phyloP scores from a whole-genome alignment of 2,113 vertebrate species.

The Ia io region DNA sequence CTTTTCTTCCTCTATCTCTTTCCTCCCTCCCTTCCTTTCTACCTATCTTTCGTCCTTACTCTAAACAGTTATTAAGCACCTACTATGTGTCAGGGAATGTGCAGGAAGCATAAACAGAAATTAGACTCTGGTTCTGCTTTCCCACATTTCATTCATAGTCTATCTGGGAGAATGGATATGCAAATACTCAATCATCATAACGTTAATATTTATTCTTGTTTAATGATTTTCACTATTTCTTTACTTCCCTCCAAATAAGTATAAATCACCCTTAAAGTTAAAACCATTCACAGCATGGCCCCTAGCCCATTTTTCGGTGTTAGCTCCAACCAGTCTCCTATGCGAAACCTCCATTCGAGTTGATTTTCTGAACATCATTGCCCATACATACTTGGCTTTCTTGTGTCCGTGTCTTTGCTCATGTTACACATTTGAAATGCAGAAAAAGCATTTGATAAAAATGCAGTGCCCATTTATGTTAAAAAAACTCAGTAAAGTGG shows the following conservation, averaged over 20 bases:
- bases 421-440: not conserved
- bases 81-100: not conserved
- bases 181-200: not conserved
- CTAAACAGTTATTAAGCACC: not conserved
- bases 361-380: not conserved
- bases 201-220: not conserved
- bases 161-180: not conserved
- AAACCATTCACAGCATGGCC: not conserved
- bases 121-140: not conserved
- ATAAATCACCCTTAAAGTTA: not conserved
- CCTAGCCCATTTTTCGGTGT: not conserved
- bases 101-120: not conserved
- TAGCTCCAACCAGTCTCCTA: not conserved
- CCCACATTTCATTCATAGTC: not conserved
- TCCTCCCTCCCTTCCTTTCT: not conserved
- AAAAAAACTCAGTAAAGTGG: not conserved
- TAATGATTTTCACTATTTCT: not conserved
- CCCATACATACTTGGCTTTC: not conserved
- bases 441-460: not conserved
- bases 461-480: not conserved
- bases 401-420: not conserved
- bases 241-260: not conserved
- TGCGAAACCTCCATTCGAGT: not conserved
- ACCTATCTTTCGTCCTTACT: not conserved
- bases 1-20: not conserved